These are phyloP conservation scores for Mungos mungo DNA, from an alignment of 2,113 vertebrate genomes.

Conservation along the genomic window DNA sequence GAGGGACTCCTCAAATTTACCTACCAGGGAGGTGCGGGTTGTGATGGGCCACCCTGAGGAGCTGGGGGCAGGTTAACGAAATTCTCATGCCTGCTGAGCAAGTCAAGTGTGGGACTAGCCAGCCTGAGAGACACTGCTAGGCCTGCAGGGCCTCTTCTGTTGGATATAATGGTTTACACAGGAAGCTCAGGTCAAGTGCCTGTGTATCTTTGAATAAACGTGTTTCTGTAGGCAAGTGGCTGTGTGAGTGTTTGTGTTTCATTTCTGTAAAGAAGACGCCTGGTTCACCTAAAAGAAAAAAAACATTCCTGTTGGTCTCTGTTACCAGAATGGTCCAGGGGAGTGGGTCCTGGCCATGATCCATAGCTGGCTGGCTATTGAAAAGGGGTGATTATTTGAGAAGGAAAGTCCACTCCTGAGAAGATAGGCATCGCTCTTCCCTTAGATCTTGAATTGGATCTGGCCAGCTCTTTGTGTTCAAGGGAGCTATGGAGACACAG, in stretches of 20 bases:
- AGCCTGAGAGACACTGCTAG: neutral
- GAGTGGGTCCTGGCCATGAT: neutral
- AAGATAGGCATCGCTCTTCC: neutral
- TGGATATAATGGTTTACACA: neutral
- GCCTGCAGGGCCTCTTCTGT: neutral
- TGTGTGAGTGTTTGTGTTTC: neutral
- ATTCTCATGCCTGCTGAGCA: neutral
- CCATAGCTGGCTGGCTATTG: neutral
- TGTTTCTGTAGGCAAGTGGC: neutral
- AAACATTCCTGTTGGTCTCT: neutral
- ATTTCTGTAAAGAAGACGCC: neutral
- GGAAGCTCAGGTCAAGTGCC: neutral
- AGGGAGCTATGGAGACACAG: neutral
- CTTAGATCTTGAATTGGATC: neutral
- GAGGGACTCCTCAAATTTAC: neutral
- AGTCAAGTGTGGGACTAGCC: neutral
- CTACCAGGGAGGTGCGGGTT: neutral
- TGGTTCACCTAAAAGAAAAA: neutral
- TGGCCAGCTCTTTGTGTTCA: neutral
- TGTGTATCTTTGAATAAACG: neutral
- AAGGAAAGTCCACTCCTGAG: neutral
- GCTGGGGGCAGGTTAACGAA: neutral
- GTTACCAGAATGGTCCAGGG: neutral
- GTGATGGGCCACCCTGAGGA: neutral
- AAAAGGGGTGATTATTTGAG: neutral